Conservation (phyloP, 2,797 vertebrate genomes). For the Kryptolebias ocellatus region DNA sequence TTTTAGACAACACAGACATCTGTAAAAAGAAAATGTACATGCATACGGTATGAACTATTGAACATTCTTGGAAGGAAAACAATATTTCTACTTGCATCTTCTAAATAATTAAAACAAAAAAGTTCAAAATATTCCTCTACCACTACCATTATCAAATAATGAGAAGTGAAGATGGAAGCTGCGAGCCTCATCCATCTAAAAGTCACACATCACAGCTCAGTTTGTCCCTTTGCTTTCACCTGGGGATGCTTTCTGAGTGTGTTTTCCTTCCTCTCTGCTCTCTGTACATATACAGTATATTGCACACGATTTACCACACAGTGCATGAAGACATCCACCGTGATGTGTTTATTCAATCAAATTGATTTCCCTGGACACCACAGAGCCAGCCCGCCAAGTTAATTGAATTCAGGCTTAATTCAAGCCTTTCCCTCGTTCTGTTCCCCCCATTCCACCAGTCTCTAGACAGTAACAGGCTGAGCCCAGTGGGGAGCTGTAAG, state of each 20-base stretch:
- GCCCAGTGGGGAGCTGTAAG: slow-evolving; percentile 64
- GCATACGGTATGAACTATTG: not conserved
- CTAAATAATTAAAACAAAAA: slow-evolving; percentile 49
- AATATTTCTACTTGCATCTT: slow-evolving; percentile 3
- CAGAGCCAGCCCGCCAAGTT: slow-evolving; percentile 61
- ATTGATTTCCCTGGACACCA: slow-evolving; percentile 80
- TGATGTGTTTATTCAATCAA: slow-evolving; percentile 84
- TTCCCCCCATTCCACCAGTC: slow-evolving; percentile 50
- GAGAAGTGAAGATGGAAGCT: slow-evolving; percentile 43
- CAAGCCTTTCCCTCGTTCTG: slow-evolving; percentile 37
- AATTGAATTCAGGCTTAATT: slow-evolving; percentile 82
- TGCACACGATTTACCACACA: slow-evolving; percentile 69
- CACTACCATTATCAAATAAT: slow-evolving; percentile 71
- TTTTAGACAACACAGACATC: no score
- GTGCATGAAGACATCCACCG: slow-evolving; percentile 63
- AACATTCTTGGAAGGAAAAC: not conserved
- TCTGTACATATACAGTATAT: slow-evolving; percentile 21
- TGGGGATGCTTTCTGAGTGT: slow-evolving; percentile 52
- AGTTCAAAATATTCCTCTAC: slow-evolving; percentile 14
- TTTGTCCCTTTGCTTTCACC: slow-evolving; percentile 33
- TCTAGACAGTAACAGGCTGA: slow-evolving; percentile 62
- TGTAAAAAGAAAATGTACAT: not conserved
- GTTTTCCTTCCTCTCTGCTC: slow-evolving; percentile 7
- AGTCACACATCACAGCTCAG: slow-evolving; percentile 53
- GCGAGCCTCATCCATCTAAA: slow-evolving; percentile 48